phyloP scores from a whole-genome alignment of 2,797 vertebrate species.

The Poeciliopsis gracilis region DNA sequence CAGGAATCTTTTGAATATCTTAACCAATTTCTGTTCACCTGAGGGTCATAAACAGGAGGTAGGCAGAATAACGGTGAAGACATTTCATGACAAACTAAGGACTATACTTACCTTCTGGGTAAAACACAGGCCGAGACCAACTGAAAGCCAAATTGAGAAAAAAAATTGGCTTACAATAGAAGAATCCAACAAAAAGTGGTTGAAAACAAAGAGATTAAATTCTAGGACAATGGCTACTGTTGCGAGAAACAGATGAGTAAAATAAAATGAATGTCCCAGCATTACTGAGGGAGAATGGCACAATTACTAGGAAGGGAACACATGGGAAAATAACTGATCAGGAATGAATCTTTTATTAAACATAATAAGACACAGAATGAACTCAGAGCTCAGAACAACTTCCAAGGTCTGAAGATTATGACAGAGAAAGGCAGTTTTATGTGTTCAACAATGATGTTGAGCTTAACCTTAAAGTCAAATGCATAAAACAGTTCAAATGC shows the following conservation, averaged over 20 bases:
- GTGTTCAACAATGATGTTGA: not conserved
- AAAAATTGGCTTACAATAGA: not conserved
- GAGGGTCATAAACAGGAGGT: not conserved
- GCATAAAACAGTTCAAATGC: not conserved
- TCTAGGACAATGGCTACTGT: not conserved
- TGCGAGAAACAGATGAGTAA: not conserved
- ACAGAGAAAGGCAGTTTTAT: not conserved
- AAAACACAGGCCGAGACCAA: not conserved
- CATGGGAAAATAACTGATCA: not conserved
- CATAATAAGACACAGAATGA: not conserved
- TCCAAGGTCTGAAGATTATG: not conserved
- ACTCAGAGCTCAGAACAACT: not conserved
- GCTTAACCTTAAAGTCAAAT: not conserved
- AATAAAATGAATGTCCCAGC: not conserved
- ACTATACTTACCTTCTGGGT: not conserved
- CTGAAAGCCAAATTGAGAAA: not conserved
- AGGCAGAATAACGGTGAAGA: not conserved
- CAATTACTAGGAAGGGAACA: not conserved
- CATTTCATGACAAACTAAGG: not conserved
- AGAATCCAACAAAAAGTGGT: not conserved
- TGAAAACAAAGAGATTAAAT: not conserved
- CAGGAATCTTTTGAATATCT: not conserved
- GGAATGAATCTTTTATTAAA: not conserved
- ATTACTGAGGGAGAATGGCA: not conserved
- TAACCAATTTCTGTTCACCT: not conserved